Conservation (phyloP, 2,113 vertebrate species). For the Tringa solitaria region DNA sequence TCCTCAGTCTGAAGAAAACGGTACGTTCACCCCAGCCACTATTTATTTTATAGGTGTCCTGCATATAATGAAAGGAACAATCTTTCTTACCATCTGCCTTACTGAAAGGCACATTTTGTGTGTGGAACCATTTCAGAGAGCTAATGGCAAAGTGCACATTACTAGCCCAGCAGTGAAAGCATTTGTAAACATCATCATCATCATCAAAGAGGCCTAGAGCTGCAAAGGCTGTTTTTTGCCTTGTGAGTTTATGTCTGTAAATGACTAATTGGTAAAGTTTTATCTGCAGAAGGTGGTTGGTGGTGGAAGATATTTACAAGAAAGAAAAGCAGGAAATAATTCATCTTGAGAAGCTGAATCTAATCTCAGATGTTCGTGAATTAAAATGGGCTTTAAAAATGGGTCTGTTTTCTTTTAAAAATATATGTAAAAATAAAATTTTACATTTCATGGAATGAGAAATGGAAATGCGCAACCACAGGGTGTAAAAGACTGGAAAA, state of each 20-base stretch:
- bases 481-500: background rate
- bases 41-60: constrained; percentile 68
- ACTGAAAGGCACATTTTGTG: constrained; percentile 47
- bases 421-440: background rate
- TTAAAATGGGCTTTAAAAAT: background rate
- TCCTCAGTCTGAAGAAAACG: background rate
- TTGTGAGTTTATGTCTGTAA: constrained; percentile 68
- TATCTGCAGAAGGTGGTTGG: constrained; percentile 72
- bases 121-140: constrained; percentile 43
- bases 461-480: background rate
- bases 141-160: constrained; percentile 71
- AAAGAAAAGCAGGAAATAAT: constrained; percentile 74
- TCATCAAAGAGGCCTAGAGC: constrained; percentile 64
- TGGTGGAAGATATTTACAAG: constrained; percentile 69
- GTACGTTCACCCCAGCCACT: background rate
- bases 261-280: constrained; percentile 74
- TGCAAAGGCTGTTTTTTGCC: constrained; percentile 68
- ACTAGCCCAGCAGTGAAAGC: constrained; percentile 61
- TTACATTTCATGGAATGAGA: background rate
- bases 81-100: constrained; percentile 64
- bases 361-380: background rate
- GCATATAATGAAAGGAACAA: constrained; percentile 59
- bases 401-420: background rate
- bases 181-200: constrained; percentile 69
- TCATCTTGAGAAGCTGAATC: constrained; percentile 58